Conservation (phyloP, 2,797 vertebrate genomes). For the Urosaurus nigricauda region DNA sequence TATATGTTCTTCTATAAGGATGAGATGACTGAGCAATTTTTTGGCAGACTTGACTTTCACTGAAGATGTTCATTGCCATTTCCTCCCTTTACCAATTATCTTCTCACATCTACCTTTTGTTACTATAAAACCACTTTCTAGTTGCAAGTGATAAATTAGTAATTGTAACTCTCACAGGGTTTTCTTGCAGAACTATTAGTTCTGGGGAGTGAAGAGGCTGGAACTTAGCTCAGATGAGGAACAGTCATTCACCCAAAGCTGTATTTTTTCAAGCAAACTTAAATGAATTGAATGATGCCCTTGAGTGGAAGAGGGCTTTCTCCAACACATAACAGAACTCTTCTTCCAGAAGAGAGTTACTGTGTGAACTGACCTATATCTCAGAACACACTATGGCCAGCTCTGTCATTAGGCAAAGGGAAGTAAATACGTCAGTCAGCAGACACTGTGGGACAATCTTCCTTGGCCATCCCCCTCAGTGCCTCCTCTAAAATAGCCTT, state of each 20-base stretch:
- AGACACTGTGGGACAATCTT: not conserved
- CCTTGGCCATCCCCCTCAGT: too few species aligned
- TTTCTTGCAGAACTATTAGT: conserved; percentile 23
- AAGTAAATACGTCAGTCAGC: not conserved
- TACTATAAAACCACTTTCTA: conserved; percentile 30
- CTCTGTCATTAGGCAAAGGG: not conserved
- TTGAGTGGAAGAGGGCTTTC: not conserved
- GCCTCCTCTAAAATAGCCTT: too few species aligned
- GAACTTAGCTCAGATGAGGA: not conserved
- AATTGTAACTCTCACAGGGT: conserved; percentile 23
- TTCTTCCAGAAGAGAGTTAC: not conserved
- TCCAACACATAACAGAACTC: not conserved
- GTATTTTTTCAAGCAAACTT: not conserved
- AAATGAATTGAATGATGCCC: not conserved
- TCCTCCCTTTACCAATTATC: conserved; percentile 7
- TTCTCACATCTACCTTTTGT: conserved; percentile 5
- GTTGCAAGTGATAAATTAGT: conserved; percentile 20
- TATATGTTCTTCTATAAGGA: not conserved
- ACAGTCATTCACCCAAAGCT: not conserved
- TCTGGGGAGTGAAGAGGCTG: not conserved
- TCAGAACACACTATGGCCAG: not conserved
- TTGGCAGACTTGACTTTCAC: not conserved
- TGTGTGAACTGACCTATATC: not conserved
- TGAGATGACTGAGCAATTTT: conserved; percentile 16
- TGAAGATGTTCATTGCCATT: conserved; percentile 4